Evolutionary conservation across 1,140 invertebrate species (phyloP).

Genomic region (Papilio helenus): DNA sequence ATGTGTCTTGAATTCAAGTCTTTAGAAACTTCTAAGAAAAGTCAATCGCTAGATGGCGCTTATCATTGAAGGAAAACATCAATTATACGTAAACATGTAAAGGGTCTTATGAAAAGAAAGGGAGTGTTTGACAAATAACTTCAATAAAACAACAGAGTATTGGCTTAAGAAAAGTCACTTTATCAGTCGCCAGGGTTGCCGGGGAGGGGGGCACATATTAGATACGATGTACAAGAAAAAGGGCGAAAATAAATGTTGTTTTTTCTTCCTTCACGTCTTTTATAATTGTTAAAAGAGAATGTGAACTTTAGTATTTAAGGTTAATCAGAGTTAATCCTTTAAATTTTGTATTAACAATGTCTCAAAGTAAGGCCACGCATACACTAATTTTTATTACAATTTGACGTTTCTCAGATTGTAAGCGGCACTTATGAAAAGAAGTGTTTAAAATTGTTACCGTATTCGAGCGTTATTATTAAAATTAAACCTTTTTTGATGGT

Average conservation of each 20-base stretch:
- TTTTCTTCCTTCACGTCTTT: not conserved
- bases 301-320: not conserved
- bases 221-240: constrained; percentile 9
- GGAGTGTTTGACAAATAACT: constrained; percentile 59
- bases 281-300: no score
- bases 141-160: constrained; percentile 64
- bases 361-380: no score
- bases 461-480: no score
- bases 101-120: constrained; percentile 31
- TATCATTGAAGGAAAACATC: constrained; percentile 16
- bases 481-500: no score
- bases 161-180: constrained; percentile 56
- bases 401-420: no score
- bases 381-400: no score
- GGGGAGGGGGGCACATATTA: constrained; percentile 44
- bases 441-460: no score
- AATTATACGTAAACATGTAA: constrained; percentile 31
- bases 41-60: not conserved
- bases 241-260: constrained; percentile 34
- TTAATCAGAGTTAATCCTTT: no score
- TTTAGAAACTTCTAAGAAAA: not conserved
- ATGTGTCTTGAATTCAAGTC: no score
- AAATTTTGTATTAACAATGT: no score
- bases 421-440: no score
- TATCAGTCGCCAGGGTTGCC: constrained; percentile 52